Conservation (phyloP, 2,888 invertebrate genomes). For the Philopedon plagiatum region DNA sequence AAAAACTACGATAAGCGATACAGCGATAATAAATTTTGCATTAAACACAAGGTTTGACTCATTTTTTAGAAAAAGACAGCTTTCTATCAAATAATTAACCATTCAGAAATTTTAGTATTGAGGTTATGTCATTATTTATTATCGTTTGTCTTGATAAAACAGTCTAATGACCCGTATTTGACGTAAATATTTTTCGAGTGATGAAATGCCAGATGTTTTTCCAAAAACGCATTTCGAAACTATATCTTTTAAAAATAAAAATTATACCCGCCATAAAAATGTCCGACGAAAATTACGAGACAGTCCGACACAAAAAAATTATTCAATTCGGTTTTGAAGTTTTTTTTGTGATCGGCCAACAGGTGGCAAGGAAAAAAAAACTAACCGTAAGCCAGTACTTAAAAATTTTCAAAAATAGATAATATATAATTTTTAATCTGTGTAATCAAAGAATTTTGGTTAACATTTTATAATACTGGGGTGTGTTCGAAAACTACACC, state of each 20-base stretch:
- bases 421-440: no score
- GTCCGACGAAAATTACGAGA: not conserved
- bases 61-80: no score
- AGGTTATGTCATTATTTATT: not conserved
- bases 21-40: no score
- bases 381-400: no score
- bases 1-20: no score
- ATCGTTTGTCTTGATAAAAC: constrained; percentile 5
- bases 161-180: constrained; percentile 9
- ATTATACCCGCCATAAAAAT: constrained; percentile 7
- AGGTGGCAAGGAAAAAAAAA: not conserved
- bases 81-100: no score
- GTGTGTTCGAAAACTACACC: no score
- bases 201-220: constrained; percentile 13
- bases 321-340: no score
- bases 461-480: no score
- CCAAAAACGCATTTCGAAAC: constrained; percentile 11
- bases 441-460: no score
- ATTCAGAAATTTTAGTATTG: not conserved
- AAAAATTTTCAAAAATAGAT: no score
- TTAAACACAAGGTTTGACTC: no score
- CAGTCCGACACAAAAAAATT: not conserved
- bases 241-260: constrained; percentile 12
- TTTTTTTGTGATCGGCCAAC: not conserved
- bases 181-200: constrained; percentile 5